Conservation (phyloP, 2,113 vertebrate genomes). For the Pangasianodon gigas region DNA sequence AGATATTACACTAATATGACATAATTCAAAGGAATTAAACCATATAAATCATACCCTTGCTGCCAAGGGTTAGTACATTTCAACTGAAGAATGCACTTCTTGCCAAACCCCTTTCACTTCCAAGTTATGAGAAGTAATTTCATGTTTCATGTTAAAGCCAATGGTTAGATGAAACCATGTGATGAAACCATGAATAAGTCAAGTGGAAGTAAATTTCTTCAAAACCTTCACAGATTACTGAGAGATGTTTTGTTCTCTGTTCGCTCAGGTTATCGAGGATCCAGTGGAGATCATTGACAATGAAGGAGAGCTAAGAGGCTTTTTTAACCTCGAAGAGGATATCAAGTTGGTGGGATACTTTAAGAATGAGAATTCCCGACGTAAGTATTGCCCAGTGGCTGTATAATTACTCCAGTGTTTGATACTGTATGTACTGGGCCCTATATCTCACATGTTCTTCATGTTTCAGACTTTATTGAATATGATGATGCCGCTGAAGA, state of each 20-base stretch:
- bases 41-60: not conserved
- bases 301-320: constrained; percentile 83
- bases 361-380: constrained; percentile 82
- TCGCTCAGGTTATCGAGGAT: constrained; percentile 78
- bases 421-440: not conserved
- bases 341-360: constrained; percentile 89
- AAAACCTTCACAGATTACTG: not conserved
- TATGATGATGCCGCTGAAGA: constrained; percentile 86
- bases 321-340: constrained; percentile 85
- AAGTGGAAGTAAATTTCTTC: not conserved
- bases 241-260: not conserved
- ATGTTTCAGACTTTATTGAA: constrained; percentile 82
- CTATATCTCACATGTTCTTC: not conserved
- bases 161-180: not conserved
- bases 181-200: not conserved
- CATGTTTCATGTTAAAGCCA: not conserved
- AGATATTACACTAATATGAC: not conserved
- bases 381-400: constrained; percentile 70
- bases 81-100: not conserved
- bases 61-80: not conserved
- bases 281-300: constrained; percentile 87
- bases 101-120: not conserved
- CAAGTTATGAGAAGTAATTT: not conserved
- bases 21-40: not conserved
- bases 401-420: not conserved